Percentiles rank a stretch among this genome's conserved stretches.
These are phyloP conservation scores for Escarpia spicata DNA, from an alignment of 2,888 invertebrate genomes.

Conservation along the genomic window DNA sequence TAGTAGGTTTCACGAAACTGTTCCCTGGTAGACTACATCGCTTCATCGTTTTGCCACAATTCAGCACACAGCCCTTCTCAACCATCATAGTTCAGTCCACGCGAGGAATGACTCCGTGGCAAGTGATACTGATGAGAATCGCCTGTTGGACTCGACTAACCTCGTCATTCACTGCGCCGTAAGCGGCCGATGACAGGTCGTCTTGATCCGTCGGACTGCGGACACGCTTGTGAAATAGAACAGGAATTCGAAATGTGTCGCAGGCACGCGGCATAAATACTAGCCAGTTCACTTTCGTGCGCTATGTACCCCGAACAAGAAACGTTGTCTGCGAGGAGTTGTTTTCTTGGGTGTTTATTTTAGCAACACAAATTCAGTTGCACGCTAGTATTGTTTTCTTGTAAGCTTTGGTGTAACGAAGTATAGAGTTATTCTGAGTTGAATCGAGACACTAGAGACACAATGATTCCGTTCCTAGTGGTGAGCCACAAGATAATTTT, in stretches of 20 bases:
- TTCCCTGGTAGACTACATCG: no score
- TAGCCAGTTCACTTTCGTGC: background rate
- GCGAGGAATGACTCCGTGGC: background rate
- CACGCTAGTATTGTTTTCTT: no score
- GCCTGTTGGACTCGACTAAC: background rate
- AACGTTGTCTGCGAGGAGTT: background rate
- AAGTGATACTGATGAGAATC: background rate
- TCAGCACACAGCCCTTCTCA: no score
- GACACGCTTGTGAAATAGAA: slow-evolving; percentile 6
- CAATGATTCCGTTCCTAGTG: no score
- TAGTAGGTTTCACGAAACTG: no score
- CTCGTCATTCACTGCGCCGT: background rate
- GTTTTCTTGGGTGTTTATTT: no score
- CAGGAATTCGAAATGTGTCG: slow-evolving; percentile 1
- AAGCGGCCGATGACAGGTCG: slow-evolving; percentile 10
- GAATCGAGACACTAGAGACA: background rate
- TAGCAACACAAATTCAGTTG: no score
- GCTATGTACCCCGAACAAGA: background rate
- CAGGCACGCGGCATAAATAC: background rate
- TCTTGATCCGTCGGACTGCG: background rate
- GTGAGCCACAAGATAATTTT: background rate
- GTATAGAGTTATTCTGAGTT: no score
- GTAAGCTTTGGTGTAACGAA: no score
- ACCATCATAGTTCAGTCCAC: no score
- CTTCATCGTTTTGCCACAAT: no score